Evolutionary conservation across 1,140 invertebrate genomes (phyloP).

Genomic region (Ganaspis sp.): DNA sequence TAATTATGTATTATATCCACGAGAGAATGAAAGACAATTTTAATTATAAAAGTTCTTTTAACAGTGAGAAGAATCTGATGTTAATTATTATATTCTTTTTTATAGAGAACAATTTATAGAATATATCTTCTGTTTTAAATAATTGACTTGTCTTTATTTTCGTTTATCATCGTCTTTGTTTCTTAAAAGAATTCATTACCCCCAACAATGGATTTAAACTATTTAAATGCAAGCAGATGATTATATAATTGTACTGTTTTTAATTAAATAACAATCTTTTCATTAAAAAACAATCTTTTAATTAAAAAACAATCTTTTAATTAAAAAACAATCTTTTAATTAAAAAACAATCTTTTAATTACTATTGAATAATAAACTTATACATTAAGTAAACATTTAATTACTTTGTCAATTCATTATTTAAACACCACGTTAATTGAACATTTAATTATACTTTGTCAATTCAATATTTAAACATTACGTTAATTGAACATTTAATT

Average conservation of each 20-base stretch:
- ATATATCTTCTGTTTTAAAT: slow-evolving; percentile 6
- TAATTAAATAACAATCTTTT: not conserved
- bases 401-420: no score
- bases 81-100: not conserved
- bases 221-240: not conserved
- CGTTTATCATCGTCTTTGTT: not conserved
- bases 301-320: no score
- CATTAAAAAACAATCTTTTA: no score
- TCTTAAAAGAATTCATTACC: not conserved
- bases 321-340: no score
- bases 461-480: no score
- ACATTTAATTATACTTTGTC: no score
- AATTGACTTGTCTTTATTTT: slow-evolving; percentile 11
- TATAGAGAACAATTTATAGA: slow-evolving; percentile 6
- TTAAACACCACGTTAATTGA: no score
- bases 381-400: no score
- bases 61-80: not conserved
- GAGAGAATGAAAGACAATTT: not conserved
- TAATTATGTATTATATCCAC: slow-evolving; percentile 5
- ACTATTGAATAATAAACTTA: no score
- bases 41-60: not conserved
- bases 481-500: no score
- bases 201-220: not conserved
- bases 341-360: no score
- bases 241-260: no score